A percentile compares a stretch with the other conserved stretches of the same genome.
Conservation (phyloP, 2,113 vertebrate species). For the Nycticorax nycticorax region DNA sequence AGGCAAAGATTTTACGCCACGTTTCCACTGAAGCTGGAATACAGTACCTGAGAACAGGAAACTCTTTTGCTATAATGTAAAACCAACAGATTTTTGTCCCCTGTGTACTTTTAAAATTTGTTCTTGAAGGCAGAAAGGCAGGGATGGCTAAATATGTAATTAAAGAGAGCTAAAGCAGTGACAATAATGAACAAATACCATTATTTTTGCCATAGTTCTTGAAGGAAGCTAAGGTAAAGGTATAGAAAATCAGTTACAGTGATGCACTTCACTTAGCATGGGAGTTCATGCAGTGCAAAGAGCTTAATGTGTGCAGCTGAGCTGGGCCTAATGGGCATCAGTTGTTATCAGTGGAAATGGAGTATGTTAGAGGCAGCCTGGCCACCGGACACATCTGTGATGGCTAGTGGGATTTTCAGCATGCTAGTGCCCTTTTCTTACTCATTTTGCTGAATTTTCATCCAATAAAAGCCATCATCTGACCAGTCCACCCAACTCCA, state of each 20-base stretch:
- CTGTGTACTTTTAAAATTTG: not conserved
- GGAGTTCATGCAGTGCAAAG: conserved; percentile 64
- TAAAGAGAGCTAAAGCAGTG: conserved; percentile 19
- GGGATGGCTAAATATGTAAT: not conserved
- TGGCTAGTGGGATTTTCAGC: not conserved
- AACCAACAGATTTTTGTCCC: not conserved
- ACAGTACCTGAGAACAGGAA: not conserved
- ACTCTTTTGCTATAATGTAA: not conserved
- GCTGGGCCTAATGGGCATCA: conserved; percentile 55
- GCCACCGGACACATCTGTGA: not conserved
- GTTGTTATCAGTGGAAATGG: conserved; percentile 47
- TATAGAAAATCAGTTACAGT: conserved; percentile 30
- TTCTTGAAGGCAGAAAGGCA: not conserved
- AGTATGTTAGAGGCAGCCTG: conserved; percentile 34
- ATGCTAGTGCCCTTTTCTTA: not conserved
- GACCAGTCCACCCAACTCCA: fast-evolving
- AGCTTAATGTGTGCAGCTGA: conserved; percentile 62
- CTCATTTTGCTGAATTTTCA: conserved; percentile 23
- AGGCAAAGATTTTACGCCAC: not conserved
- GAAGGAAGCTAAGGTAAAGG: not conserved
- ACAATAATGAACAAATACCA: conserved; percentile 7
- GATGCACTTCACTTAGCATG: conserved; percentile 58
- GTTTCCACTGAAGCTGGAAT: not conserved
- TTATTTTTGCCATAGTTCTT: conserved; percentile 1
- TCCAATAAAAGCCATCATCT: not conserved